Evolutionary conservation across 2,797 vertebrate species (phyloP).

Genomic region (Cottoperca gobio): DNA sequence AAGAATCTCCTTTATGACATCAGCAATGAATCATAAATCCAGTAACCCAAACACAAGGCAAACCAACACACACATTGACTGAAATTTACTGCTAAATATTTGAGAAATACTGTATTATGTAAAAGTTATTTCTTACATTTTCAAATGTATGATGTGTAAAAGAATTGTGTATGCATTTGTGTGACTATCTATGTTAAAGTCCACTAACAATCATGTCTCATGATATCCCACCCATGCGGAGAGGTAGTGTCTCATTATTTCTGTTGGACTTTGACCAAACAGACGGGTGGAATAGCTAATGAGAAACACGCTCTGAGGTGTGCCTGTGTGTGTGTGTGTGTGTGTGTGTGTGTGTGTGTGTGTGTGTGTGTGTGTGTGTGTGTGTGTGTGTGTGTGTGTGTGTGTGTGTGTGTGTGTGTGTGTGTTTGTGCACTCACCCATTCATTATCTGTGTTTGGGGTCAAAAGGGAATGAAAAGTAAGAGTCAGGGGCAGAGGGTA

Average conservation of each 20-base stretch:
- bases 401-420: slow-evolving; percentile 40
- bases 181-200: slow-evolving; percentile 60
- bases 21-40: slow-evolving; percentile 8
- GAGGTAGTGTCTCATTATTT: slow-evolving; percentile 71
- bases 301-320: slow-evolving; percentile 42
- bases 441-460: slow-evolving; percentile 66
- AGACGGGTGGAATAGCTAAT: slow-evolving; percentile 47
- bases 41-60: neutral
- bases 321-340: slow-evolving; percentile 30
- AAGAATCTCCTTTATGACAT: neutral
- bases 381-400: slow-evolving; percentile 46
- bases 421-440: slow-evolving; percentile 13
- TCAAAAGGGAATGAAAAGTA: slow-evolving; percentile 50
- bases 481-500: neutral
- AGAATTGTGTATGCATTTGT: slow-evolving; percentile 17
- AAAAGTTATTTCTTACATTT: neutral
- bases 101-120: neutral
- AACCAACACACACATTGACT: neutral
- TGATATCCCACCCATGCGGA: slow-evolving; percentile 67
- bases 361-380: slow-evolving; percentile 9
- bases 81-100: neutral
- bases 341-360: slow-evolving; percentile 50
- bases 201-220: slow-evolving; percentile 66
- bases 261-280: slow-evolving; percentile 67
- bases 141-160: slow-evolving; percentile 28